phyloP scores from a whole-genome alignment of 2,888 invertebrate species.

The Parnassius glacialis region DNA sequence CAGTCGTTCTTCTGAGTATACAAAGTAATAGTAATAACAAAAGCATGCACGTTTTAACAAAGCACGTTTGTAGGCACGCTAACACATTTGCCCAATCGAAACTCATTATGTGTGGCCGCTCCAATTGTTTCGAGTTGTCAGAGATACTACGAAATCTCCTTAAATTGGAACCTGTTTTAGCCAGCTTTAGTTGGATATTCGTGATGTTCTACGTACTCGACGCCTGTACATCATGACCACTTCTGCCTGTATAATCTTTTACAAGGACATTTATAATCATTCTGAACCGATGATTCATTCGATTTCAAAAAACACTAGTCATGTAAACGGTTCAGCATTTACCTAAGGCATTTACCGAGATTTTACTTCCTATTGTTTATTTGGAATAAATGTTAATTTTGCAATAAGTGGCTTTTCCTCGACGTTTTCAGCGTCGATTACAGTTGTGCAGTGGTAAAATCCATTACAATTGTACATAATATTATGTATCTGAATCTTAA shows the following conservation, averaged over 20 bases:
- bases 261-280: neutral
- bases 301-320: conserved; percentile 3
- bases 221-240: too few relatives aligned
- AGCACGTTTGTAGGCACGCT: conserved; percentile 16
- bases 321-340: neutral
- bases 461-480: neutral
- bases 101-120: conserved; percentile 53
- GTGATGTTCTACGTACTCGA: neutral
- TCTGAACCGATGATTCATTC: conserved; percentile 14
- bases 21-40: conserved; percentile 6
- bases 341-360: conserved; percentile 4
- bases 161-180: conserved; percentile 65
- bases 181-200: conserved; percentile 49
- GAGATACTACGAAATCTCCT: conserved; percentile 47
- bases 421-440: conserved; percentile 1
- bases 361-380: conserved; percentile 9
- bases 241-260: too few relatives aligned
- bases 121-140: conserved; percentile 68
- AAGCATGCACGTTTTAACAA: too few relatives aligned
- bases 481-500: neutral
- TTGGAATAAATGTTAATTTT: neutral
- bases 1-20: neutral
- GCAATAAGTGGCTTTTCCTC: conserved; percentile 2
- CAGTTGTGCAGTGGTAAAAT: conserved; percentile 2
- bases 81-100: conserved; percentile 49